These are phyloP conservation scores for Ditula angustiorana DNA, from an alignment of 2,888 invertebrate genomes.

Conservation along the genomic window DNA sequence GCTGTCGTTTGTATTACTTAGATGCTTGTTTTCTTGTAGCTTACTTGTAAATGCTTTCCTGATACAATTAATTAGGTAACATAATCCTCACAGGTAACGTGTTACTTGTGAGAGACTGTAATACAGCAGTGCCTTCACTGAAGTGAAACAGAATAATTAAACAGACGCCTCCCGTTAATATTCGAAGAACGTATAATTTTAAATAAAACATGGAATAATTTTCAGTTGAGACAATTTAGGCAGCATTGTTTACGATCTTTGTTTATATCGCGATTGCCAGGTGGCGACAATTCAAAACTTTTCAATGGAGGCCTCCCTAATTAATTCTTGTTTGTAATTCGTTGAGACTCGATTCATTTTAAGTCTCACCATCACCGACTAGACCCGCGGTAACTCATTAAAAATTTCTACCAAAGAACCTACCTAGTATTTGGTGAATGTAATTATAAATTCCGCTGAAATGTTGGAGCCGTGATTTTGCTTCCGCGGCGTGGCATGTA, in stretches of 20 bases:
- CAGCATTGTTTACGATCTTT: conserved; percentile 54
- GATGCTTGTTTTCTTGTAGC: neutral
- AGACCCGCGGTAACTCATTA: conserved; percentile 60
- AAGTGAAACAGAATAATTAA: conserved; percentile 23
- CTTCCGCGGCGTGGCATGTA: conserved; percentile 47
- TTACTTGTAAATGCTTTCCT: neutral
- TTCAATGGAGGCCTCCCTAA: conserved; percentile 62
- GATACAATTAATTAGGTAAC: conserved; percentile 7
- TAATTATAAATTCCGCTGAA: conserved; percentile 55
- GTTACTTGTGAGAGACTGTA: neutral
- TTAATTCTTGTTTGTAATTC: conserved; percentile 68
- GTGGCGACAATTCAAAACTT: conserved; percentile 67
- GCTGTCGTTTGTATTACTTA: too few relatives aligned
- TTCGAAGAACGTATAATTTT: conserved; percentile 55
- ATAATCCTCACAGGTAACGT: conserved; percentile 4
- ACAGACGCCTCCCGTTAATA: conserved; percentile 51
- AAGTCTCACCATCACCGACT: conserved; percentile 48
- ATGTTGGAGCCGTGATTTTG: conserved; percentile 44
- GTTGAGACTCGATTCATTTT: conserved; percentile 54
- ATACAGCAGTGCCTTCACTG: conserved; percentile 4
- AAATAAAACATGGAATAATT: conserved; percentile 54
- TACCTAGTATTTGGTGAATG: conserved; percentile 50
- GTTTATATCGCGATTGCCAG: conserved; percentile 62
- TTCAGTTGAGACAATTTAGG: conserved; percentile 55
- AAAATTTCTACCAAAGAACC: conserved; percentile 57